Evolutionary conservation across 2,113 vertebrate genomes (phyloP), one percentile per base, ranked within the genome.

Genomic region (Psilopsiagon aurifrons): DNA sequence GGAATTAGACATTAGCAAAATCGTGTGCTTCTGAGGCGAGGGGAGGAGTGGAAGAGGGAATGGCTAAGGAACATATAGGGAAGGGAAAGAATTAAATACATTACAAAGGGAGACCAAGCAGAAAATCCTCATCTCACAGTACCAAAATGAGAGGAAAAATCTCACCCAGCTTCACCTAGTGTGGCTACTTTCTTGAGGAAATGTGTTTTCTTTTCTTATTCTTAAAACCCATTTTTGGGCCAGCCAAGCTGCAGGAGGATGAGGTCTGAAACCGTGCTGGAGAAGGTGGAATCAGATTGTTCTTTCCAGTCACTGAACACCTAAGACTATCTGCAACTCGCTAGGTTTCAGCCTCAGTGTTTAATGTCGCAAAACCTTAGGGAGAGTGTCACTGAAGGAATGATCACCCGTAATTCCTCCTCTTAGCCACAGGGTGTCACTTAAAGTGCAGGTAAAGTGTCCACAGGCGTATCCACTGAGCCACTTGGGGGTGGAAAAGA

Each of bases 351-450:
- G 63, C 10, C 54, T 28, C 28, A 44, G 16, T 17, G 10, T 46
- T 18, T 9, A 10, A 11, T 67, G 63, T 28, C 73, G 2, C 59
- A 6, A 7, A 17, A 43, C 33, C 31, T 13, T 6, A 16, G 37
- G 68, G 47, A 59, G 35, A 22, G 51, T 41, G 80, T 6, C 76
- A 3, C 69, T 1, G 86, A 39, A 69, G 59, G 44, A 12, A n/a
- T 24, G 77, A 74, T 2, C 80, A 73, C 52, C 52, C 37, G 96
- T 90, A 88, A 51, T 96, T 91, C 91, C 78, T 6, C 62, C 49
- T 81, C 69, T 24, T 84, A 90, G 81, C 95, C 96, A 94, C 96
- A 94, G 86, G 96, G 92, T 97, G 96, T 97, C 96, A 97, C 96
- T 85, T 95, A 87, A 69, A 89, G 94, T 87, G 94, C 88, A 89